A percentile compares a stretch with the other conserved stretches of the same genome.
These are phyloP conservation scores for Neofelis nebulosa DNA, from an alignment of 2,113 vertebrate species.

Conservation along the genomic window DNA sequence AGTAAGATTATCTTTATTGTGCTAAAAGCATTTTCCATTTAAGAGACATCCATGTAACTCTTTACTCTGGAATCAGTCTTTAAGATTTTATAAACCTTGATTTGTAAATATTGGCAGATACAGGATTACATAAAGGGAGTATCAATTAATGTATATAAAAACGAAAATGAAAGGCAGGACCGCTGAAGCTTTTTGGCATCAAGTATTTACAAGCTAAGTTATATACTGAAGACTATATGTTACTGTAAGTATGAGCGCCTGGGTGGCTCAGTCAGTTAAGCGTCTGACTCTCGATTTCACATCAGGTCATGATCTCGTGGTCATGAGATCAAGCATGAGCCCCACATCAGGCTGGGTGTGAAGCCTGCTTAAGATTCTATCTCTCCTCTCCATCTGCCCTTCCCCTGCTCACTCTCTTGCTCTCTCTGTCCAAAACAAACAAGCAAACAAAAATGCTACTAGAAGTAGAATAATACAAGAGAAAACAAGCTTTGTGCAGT, in stretches of 20 bases:
- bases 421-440: too few relatives aligned
- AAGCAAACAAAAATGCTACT: not conserved
- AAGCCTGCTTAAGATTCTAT: too few relatives aligned
- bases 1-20: not conserved
- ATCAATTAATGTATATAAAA: not conserved
- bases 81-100: not conserved
- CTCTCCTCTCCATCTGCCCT: too few relatives aligned
- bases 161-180: not conserved
- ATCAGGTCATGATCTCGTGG: too few relatives aligned
- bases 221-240: not conserved
- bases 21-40: conserved; percentile 40
- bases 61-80: not conserved
- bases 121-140: not conserved
- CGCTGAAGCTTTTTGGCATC: not conserved
- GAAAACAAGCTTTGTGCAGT: too few relatives aligned
- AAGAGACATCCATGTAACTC: not conserved
- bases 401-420: too few relatives aligned
- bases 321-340: too few relatives aligned
- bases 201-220: conserved; percentile 23
- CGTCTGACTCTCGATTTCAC: too few relatives aligned
- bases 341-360: too few relatives aligned
- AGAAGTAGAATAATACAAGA: not conserved
- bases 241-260: too few relatives aligned
- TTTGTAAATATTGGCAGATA: not conserved
- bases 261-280: too few relatives aligned